These are phyloP conservation scores for Beroe ovata DNA, from an alignment of 37 sponge, comb jelly and placozoan genomes.

Conservation along the genomic window DNA sequence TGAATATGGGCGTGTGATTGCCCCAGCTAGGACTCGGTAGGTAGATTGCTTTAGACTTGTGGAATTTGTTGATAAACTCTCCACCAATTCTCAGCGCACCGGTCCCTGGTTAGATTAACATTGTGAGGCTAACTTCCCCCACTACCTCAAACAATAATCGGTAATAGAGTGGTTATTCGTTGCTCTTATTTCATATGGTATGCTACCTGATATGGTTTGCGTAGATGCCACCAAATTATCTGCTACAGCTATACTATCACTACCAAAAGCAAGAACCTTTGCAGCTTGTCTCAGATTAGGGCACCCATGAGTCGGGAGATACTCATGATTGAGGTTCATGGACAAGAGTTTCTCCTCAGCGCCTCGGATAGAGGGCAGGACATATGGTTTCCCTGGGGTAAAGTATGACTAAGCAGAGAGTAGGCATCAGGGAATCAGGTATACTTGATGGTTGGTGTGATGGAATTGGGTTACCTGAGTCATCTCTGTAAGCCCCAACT, in stretches of 20 bases:
- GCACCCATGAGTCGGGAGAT: conserved; percentile 85
- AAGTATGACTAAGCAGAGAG: too few relatives aligned
- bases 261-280: conserved; percentile 77
- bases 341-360: conserved; percentile 75
- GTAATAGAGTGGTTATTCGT: too few relatives aligned
- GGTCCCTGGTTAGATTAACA: conserved; percentile 73
- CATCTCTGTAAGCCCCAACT: conserved; percentile 88
- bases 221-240: conserved; percentile 75
- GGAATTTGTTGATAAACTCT: conserved; percentile 78
- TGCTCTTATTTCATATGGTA: too few relatives aligned
- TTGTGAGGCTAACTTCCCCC: not conserved
- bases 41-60: conserved; percentile 78
- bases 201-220: conserved; percentile 77
- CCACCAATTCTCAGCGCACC: conserved; percentile 83
- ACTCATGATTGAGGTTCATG: conserved; percentile 88
- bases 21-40: conserved; percentile 90
- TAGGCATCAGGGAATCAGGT: too few relatives aligned
- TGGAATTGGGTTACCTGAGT: conserved; percentile 43
- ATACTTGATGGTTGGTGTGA: too few relatives aligned
- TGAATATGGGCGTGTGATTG: conserved; percentile 89
- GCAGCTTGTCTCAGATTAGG: conserved; percentile 76
- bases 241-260: conserved; percentile 68
- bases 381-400: conserved; percentile 80
- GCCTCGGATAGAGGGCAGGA: conserved; percentile 81
- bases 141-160: too few relatives aligned